A percentile compares a stretch with the other conserved stretches of the same genome.
Conservation (phyloP, 2,113 vertebrate species). For the Mustelus asterias region DNA sequence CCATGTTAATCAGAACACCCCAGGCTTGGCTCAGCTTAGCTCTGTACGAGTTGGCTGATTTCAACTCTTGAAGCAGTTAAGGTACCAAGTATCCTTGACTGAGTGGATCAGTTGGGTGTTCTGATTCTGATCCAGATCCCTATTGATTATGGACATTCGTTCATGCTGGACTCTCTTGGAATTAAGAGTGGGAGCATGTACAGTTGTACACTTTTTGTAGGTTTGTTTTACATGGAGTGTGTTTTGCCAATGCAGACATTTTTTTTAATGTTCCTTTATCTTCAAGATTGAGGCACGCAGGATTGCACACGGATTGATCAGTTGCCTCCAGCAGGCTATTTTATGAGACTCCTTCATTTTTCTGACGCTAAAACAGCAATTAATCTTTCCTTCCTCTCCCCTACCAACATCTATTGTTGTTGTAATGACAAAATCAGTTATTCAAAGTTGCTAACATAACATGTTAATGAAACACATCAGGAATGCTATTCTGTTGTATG, state of each 20-base stretch:
- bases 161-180: neutral
- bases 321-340: too few species aligned
- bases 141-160: neutral
- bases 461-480: neutral
- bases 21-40: neutral
- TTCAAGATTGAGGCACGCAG: too few species aligned
- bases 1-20: neutral
- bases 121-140: neutral
- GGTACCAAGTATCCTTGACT: neutral
- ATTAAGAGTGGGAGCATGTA: neutral
- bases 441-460: neutral
- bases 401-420: neutral
- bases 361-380: too few species aligned
- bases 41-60: neutral
- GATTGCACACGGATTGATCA: too few species aligned
- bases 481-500: neutral
- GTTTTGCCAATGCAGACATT: too few species aligned
- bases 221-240: neutral
- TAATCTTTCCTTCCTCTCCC: too few species aligned
- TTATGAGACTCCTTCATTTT: too few species aligned
- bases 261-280: too few species aligned
- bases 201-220: neutral
- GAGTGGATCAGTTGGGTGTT: neutral
- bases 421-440: neutral
- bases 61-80: neutral